These are phyloP conservation scores for Agrilus mali DNA, from an alignment of 2,888 invertebrate species.

Conservation along the genomic window DNA sequence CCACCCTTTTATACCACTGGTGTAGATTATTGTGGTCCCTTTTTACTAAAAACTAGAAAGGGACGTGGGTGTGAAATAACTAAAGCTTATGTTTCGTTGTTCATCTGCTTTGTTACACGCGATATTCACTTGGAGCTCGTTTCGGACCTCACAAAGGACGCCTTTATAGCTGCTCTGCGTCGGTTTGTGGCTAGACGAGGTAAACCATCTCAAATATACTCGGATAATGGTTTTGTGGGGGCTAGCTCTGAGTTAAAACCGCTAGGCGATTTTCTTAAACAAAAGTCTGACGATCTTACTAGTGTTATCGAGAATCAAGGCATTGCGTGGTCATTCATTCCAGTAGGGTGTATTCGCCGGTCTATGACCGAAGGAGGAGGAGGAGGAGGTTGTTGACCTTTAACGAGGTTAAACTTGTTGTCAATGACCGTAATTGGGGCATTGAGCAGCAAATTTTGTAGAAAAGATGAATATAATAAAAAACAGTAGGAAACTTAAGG, in stretches of 20 bases:
- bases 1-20: constrained; percentile 8
- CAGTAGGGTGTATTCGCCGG: too few species aligned
- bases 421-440: too few species aligned
- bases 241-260: constrained; percentile 4
- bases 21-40: too few species aligned
- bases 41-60: constrained; percentile 8
- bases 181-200: constrained; percentile 5
- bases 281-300: not conserved
- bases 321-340: too few species aligned
- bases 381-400: too few species aligned
- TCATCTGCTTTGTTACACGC: constrained; percentile 3
- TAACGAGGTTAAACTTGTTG: too few species aligned
- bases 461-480: too few species aligned
- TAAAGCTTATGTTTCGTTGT: constrained; percentile 8
- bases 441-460: too few species aligned
- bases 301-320: too few species aligned
- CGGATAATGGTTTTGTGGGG: constrained; percentile 15
- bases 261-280: not conserved
- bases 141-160: constrained; percentile 1
- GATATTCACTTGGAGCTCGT: constrained; percentile 6
- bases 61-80: constrained; percentile 1
- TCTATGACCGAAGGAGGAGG: too few species aligned
- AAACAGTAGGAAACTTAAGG: too few species aligned
- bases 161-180: constrained; percentile 3
- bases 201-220: constrained; percentile 1